These are phyloP conservation scores for Semaprochilodus insignis DNA, from an alignment of 2,797 vertebrate genomes.

Conservation along the genomic window DNA sequence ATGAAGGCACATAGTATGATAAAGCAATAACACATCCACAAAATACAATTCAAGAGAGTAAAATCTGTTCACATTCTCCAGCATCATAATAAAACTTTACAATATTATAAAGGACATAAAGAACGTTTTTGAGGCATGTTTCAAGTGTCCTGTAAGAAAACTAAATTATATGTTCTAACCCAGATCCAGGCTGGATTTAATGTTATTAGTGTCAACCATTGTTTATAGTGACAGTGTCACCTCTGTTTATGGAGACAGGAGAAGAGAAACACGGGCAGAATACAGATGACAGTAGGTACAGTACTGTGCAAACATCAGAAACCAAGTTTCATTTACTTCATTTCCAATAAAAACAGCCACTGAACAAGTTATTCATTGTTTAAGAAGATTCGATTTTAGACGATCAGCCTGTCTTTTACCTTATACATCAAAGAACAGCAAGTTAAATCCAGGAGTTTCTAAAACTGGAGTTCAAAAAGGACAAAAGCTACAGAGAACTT, in stretches of 20 bases:
- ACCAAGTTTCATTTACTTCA: too few species aligned
- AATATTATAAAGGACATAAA: neutral
- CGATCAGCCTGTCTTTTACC: too few species aligned
- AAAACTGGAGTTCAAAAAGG: too few species aligned
- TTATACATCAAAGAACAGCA: too few species aligned
- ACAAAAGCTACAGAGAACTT: too few species aligned
- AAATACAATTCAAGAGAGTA: neutral
- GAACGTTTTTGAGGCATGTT: neutral
- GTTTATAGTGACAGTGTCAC: too few species aligned
- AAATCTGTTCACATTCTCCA: constrained; percentile 10
- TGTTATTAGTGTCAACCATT: neutral
- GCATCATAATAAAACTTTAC: neutral
- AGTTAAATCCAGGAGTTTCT: too few species aligned
- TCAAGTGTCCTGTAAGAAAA: neutral
- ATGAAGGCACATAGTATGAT: neutral
- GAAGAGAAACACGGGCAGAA: neutral
- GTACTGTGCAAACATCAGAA: too few species aligned
- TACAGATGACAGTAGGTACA: neutral
- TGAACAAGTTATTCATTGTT: too few species aligned
- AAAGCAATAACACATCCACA: neutral
- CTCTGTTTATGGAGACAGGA: neutral
- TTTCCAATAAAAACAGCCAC: too few species aligned
- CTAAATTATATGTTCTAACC: neutral
- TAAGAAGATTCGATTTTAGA: too few species aligned
- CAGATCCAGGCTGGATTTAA: neutral